These are phyloP conservation scores for Hemaris fuciformis DNA, from an alignment of 2,888 invertebrate genomes.

Conservation along the genomic window DNA sequence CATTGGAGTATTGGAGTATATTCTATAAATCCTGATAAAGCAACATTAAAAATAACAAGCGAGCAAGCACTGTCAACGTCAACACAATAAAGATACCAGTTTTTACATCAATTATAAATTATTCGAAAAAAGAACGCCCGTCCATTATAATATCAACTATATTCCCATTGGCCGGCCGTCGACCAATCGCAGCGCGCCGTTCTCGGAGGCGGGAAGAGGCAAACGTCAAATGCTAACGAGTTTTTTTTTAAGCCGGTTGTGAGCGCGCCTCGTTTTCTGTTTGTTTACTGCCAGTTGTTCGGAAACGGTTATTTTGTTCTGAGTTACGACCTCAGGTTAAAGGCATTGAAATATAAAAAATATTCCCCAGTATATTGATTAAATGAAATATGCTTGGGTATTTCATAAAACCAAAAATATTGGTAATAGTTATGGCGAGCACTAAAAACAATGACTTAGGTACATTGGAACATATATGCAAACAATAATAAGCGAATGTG, in stretches of 20 bases:
- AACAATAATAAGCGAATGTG: too few relatives aligned
- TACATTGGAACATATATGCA: too few relatives aligned
- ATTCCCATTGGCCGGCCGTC: constrained; percentile 48
- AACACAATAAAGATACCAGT: neutral
- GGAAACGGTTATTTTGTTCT: constrained; percentile 48
- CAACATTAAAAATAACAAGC: neutral
- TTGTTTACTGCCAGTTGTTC: constrained; percentile 53
- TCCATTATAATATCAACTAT: constrained; percentile 13
- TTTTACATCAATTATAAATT: constrained; percentile 13
- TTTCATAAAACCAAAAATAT: too few relatives aligned
- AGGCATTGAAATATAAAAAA: constrained; percentile 10
- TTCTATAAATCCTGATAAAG: too few relatives aligned
- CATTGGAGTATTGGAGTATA: too few relatives aligned
- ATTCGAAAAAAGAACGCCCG: constrained; percentile 16
- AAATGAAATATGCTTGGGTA: too few relatives aligned
- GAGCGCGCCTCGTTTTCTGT: constrained; percentile 38
- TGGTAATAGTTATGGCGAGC: too few relatives aligned
- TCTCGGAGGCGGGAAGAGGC: constrained; percentile 74
- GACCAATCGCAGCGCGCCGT: constrained; percentile 55
- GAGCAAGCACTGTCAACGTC: neutral
- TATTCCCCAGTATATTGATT: neutral
- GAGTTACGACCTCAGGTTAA: constrained; percentile 35
- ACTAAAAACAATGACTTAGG: too few relatives aligned
- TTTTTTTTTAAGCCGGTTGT: constrained; percentile 59
- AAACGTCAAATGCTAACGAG: constrained; percentile 76